Base-by-base conservation (phyloP, 2,888 invertebrate genomes). In the Cryptops parisi region DNA sequence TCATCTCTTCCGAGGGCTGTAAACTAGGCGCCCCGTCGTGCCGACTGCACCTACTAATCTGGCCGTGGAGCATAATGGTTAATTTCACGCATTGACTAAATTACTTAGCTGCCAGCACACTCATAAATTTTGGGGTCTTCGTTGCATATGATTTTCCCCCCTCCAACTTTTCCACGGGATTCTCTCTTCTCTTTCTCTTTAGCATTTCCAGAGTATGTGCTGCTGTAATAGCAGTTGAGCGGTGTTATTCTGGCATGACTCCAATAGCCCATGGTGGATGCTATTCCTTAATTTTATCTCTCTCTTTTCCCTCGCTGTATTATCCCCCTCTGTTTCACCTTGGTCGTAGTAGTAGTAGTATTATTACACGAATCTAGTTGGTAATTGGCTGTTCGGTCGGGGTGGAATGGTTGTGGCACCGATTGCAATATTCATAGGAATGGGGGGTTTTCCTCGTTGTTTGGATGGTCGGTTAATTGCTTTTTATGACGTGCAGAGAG, bases 201-300 rank as follows among this genome's bases (percentile, higher is more conserved):
- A 9, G 6, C 33, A 9, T 33, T 15, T 33, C 6, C 33, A 33
- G 33, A 33, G n/a, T n/a, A n/a, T n/a, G n/a, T n/a, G n/a, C n/a
- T n/a, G n/a, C n/a, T n/a, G n/a, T n/a, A n/a, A n/a, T n/a, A n/a
- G n/a, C n/a, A n/a, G n/a, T n/a, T n/a, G n/a, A n/a, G n/a, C n/a
- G n/a, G n/a, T n/a, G n/a, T n/a, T n/a, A n/a, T n/a, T n/a, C n/a
- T n/a, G n/a, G n/a, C n/a, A n/a, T n/a, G n/a, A n/a, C n/a, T n/a
- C n/a, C n/a, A n/a, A n/a, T n/a, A n/a, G n/a, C n/a, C n/a, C n/a
- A 47, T 47, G 21, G 33, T 27, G 22, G 47, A 27, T 47, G 26
- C 33, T 47, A 17, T n/a, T 6, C 9, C 33, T 47, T 27, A 17
- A 12, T 26, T 47, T 2, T 25, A 27, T 4, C 23, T n/a, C 38